phyloP scores from a whole-genome alignment of 1,140 invertebrate genomes.

The Penaeus chinensis region DNA sequence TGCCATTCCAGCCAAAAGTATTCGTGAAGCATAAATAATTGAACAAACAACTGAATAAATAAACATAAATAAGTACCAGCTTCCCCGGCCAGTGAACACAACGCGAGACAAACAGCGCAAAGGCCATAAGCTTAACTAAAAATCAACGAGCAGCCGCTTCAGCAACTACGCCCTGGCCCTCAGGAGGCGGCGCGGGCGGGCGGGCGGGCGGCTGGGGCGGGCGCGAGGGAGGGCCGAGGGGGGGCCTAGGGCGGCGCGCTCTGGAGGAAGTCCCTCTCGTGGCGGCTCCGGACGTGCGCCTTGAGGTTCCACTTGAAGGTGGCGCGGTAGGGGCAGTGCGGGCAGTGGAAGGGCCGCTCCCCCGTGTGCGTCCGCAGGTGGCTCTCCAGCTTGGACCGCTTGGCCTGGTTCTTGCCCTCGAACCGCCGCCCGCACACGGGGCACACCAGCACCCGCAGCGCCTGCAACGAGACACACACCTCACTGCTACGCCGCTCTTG shows the following conservation, averaged over 20 bases:
- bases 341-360: slow-evolving; percentile 72
- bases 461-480: slow-evolving; percentile 58
- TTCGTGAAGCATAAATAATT: too few species aligned
- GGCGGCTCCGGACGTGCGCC: slow-evolving; percentile 52
- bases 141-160: too few species aligned
- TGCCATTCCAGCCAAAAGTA: too few species aligned
- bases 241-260: background rate
- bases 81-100: too few species aligned
- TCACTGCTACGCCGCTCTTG: slow-evolving; percentile 13
- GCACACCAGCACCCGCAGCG: slow-evolving; percentile 48
- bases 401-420: slow-evolving; percentile 56
- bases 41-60: too few species aligned
- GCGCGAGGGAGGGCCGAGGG: background rate
- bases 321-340: slow-evolving; percentile 67
- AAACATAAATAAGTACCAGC: too few species aligned
- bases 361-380: slow-evolving; percentile 68
- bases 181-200: too few species aligned
- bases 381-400: slow-evolving; percentile 62
- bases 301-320: slow-evolving; percentile 62
- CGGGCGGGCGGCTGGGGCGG: background rate
- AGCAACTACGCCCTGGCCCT: too few species aligned
- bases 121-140: too few species aligned
- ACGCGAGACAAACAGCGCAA: too few species aligned
- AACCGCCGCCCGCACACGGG: slow-evolving; percentile 55
- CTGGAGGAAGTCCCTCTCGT: slow-evolving; percentile 15